These are phyloP conservation scores for Stichodactyla mertensii DNA, from an alignment of 64 coral and sea anemone genomes.

Conservation along the genomic window DNA sequence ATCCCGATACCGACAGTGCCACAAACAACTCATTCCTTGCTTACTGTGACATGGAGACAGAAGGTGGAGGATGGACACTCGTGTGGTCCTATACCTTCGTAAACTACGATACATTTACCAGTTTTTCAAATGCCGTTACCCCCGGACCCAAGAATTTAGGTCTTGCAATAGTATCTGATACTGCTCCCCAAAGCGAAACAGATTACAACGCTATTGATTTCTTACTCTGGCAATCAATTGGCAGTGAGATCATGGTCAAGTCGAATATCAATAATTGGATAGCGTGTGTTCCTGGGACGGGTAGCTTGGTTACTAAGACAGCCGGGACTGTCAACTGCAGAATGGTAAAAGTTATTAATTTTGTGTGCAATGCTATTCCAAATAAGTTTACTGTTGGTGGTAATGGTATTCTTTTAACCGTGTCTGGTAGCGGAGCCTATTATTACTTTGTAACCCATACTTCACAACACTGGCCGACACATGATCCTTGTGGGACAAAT, in stretches of 20 bases:
- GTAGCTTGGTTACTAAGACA: neutral
- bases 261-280: slow-evolving; percentile 45
- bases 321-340: neutral
- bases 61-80: slow-evolving; percentile 19
- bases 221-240: slow-evolving; percentile 1
- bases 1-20: neutral
- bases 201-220: slow-evolving; percentile 2
- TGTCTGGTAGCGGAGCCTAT: too few relatives aligned
- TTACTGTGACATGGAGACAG: slow-evolving; percentile 46
- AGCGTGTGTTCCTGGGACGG: neutral
- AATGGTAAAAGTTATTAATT: too few relatives aligned
- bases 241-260: slow-evolving; percentile 24
- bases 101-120: neutral
- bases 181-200: neutral
- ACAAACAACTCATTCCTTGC: neutral
- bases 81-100: slow-evolving; percentile 22
- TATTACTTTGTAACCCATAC: too few relatives aligned
- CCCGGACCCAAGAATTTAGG: neutral
- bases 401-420: too few relatives aligned
- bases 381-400: too few relatives aligned
- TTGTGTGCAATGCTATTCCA: too few relatives aligned
- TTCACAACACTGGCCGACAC: too few relatives aligned
- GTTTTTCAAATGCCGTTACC: neutral
- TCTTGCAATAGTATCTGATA: neutral
- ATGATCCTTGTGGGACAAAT: too few relatives aligned